phyloP scores from a whole-genome alignment of 2,888 invertebrate genomes.

The Diogma glabrata region DNA sequence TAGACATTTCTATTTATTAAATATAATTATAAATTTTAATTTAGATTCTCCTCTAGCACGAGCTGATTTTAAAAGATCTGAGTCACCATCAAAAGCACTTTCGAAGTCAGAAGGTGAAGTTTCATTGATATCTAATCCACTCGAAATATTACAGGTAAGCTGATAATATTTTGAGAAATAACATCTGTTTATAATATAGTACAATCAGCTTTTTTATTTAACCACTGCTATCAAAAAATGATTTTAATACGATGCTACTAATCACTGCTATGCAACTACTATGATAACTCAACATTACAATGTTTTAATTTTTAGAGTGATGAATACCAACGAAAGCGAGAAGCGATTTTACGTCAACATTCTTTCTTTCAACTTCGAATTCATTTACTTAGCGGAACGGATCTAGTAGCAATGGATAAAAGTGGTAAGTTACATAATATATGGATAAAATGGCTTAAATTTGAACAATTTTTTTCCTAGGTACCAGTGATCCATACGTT shows the following conservation, averaged over 20 bases:
- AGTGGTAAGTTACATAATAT: conserved; percentile 81
- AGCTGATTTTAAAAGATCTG: not conserved
- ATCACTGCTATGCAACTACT: no score
- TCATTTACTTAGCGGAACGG: conserved; percentile 76
- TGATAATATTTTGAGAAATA: not conserved
- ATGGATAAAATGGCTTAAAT: no score
- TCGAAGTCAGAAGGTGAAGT: conserved; percentile 2
- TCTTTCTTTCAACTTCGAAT: conserved; percentile 87
- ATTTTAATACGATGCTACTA: no score
- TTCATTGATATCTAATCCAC: conserved; percentile 8
- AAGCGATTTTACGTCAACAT: conserved; percentile 67
- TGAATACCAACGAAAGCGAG: conserved; percentile 56
- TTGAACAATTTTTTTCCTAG: no score
- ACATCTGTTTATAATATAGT: conserved; percentile 2
- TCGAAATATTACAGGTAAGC: conserved; percentile 16
- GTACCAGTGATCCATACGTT: conserved; percentile 94
- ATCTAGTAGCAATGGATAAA: conserved; percentile 87
- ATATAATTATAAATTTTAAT: not conserved
- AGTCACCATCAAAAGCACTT: conserved; percentile 5
- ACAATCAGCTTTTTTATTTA: no score
- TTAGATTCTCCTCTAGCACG: conserved; percentile 14
- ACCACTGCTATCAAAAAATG: no score
- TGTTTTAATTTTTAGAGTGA: conserved; percentile 46
- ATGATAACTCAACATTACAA: conserved; percentile 5
- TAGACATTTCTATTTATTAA: no score